Conservation (phyloP, 2,888 invertebrate genomes). For the Andrena minutula region DNA sequence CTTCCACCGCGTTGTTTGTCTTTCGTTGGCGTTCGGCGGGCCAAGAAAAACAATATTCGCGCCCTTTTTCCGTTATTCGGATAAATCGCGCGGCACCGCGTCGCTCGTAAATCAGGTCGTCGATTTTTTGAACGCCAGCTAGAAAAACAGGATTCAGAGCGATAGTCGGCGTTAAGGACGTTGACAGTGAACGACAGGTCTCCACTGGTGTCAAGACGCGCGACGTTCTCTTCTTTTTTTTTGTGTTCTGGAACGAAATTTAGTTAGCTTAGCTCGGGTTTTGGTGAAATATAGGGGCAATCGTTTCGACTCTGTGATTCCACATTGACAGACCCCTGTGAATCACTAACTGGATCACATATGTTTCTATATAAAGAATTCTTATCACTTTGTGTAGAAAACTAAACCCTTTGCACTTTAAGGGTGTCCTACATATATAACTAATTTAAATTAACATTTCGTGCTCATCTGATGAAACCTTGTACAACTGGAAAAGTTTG, state of each 20-base stretch:
- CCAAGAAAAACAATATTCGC: slow-evolving; percentile 32
- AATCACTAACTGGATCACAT: not conserved
- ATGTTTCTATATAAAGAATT: not conserved
- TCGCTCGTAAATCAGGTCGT: slow-evolving; percentile 27
- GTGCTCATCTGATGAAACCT: too few species aligned
- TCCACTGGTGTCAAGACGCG: not conserved
- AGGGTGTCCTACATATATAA: too few species aligned
- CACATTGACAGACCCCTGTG: not conserved
- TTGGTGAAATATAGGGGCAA: not conserved
- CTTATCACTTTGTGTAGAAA: not conserved
- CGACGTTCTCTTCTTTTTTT: not conserved
- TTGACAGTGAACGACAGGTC: slow-evolving; percentile 30
- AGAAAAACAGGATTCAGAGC: slow-evolving; percentile 30
- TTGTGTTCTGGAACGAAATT: not conserved
- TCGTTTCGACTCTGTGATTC: not conserved
- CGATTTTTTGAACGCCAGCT: slow-evolving; percentile 18
- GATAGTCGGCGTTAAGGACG: slow-evolving; percentile 3
- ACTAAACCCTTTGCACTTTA: too few species aligned
- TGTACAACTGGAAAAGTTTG: too few species aligned
- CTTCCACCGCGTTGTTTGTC: not conserved
- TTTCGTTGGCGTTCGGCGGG: not conserved
- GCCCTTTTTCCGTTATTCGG: not conserved
- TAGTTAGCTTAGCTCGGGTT: slow-evolving; percentile 1
- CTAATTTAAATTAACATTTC: too few species aligned
- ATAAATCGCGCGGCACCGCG: slow-evolving; percentile 27